Evolutionary conservation across 2,888 invertebrate species (phyloP).

Genomic region (Scaptomyza caliginosa): DNA sequence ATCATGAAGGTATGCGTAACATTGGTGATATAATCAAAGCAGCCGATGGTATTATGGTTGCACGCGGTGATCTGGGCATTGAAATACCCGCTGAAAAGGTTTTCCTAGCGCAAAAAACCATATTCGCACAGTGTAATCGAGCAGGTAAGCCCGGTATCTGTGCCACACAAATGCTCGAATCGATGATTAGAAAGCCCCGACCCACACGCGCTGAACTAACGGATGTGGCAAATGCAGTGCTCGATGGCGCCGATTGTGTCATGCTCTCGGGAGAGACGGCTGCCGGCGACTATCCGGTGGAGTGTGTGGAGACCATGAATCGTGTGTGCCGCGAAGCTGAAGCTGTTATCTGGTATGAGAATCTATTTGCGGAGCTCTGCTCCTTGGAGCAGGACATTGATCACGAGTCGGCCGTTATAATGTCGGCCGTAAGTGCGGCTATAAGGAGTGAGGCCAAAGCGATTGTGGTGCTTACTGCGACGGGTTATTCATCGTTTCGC

Average conservation of each 20-base stretch:
- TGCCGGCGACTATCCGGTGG: conserved; percentile 96
- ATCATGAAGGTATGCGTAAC: conserved; percentile 97
- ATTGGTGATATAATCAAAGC: conserved; percentile 95
- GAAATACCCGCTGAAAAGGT: conserved; percentile 99
- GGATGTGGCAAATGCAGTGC: conserved; percentile 98
- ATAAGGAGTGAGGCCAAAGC: conserved; percentile 94
- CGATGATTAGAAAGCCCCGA: conserved; percentile 98
- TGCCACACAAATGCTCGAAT: conserved; percentile 98
- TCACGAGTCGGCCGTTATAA: conserved; percentile 94
- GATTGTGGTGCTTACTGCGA: conserved; percentile 89
- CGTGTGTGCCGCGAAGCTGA: conserved; percentile 98
- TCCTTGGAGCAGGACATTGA: conserved; percentile 87
- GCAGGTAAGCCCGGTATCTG: conserved; percentile 98
- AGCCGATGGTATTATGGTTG: conserved; percentile 99
- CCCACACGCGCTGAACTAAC: conserved; percentile 98
- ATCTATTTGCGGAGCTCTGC: conserved; percentile 91
- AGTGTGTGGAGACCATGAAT: conserved; percentile 94
- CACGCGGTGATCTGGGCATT: conserved; percentile 98
- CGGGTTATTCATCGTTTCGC: conserved; percentile 88
- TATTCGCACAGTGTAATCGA: conserved; percentile 97
- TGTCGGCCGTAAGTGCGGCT: conserved; percentile 96
- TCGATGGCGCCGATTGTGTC: conserved; percentile 98
- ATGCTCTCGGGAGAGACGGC: conserved; percentile 99
- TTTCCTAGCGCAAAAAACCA: conserved; percentile 98
- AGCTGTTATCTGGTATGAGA: conserved; percentile 95